Evolutionary conservation across 2,797 vertebrate species (phyloP).

Genomic region (Acrossocheilus wenchowensis): DNA sequence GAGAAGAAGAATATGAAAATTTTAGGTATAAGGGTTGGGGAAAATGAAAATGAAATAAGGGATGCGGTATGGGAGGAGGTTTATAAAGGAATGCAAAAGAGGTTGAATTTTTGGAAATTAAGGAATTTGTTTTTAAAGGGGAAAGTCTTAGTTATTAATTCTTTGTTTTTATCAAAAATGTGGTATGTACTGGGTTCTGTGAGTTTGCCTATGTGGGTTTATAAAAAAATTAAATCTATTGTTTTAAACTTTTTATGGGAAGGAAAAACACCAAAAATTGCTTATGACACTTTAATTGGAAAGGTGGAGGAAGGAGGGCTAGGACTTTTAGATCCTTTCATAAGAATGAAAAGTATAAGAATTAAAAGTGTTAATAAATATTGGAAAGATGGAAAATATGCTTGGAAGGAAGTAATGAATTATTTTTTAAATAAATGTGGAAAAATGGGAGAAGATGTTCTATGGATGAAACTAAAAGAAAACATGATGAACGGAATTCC

Average conservation of each 20-base stretch:
- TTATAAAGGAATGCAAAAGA: background rate
- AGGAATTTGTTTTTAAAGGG: background rate
- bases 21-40: background rate
- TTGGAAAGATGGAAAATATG: background rate
- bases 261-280: too few species aligned
- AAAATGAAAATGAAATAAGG: background rate
- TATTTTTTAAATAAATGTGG: background rate
- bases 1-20: background rate
- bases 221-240: too few species aligned
- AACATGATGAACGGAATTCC: background rate
- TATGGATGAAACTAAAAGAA: background rate
- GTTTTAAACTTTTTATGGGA: too few species aligned
- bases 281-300: too few species aligned
- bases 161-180: too few species aligned
- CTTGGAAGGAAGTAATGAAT: background rate
- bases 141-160: slow-evolving; percentile 26
- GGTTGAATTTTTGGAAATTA: background rate
- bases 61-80: background rate
- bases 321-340: background rate
- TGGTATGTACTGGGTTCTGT: too few species aligned
- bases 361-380: background rate
- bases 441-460: background rate
- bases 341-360: background rate
- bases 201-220: too few species aligned
- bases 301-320: too few species aligned